phyloP scores from a whole-genome alignment of 2,797 vertebrate genomes.

The Bryconaethiops microstoma region DNA sequence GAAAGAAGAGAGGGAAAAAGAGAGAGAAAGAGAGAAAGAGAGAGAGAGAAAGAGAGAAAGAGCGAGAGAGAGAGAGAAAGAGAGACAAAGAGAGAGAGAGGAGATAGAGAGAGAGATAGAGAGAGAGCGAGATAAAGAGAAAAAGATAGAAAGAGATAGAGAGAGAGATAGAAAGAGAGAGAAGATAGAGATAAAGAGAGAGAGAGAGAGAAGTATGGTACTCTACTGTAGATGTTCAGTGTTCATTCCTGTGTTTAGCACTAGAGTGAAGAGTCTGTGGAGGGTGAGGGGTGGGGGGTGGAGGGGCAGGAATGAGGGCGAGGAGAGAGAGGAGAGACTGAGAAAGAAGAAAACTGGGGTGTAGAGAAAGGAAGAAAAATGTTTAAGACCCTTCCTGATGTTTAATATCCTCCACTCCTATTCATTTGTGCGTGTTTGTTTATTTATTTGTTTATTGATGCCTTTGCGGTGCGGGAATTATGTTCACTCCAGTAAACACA shows the following conservation, averaged over 20 bases:
- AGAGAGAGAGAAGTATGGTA: not conserved
- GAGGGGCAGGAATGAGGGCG: not conserved
- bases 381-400: no score
- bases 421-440: no score
- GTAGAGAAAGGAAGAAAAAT: no score
- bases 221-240: not conserved
- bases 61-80: constrained; percentile 51
- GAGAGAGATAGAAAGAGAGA: constrained; percentile 58
- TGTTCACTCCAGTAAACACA: no score
- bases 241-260: not conserved
- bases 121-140: no score
- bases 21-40: constrained; percentile 68
- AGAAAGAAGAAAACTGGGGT: not conserved
- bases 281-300: not conserved
- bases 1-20: constrained; percentile 49
- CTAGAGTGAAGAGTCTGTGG: not conserved
- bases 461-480: no score
- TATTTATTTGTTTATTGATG: no score
- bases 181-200: constrained; percentile 68
- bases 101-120: constrained; percentile 46
- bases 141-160: not conserved
- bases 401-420: no score
- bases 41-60: constrained; percentile 38
- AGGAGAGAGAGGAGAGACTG: no score
- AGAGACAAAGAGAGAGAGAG: constrained; percentile 68